Conservation (phyloP, 2,797 vertebrate species). For the Bryconaethiops microstoma region DNA sequence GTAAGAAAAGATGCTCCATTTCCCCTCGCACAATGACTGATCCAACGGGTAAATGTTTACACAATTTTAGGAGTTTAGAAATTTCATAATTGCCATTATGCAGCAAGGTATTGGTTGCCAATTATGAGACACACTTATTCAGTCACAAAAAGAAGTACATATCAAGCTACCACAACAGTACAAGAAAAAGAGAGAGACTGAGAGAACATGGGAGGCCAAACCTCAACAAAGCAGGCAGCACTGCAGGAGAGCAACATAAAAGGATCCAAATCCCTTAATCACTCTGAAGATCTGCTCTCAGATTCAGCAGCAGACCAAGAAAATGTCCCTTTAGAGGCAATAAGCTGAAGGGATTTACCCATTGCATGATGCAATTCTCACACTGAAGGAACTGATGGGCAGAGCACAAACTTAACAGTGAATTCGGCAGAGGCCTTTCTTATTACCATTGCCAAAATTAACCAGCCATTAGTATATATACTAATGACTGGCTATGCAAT, state of each 20-base stretch:
- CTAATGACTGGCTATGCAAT: no score
- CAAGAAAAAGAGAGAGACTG: background rate
- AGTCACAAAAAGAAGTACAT: background rate
- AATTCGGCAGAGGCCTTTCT: background rate
- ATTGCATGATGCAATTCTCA: slow-evolving; percentile 30
- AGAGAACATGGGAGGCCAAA: slow-evolving; percentile 25
- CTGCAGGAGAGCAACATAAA: slow-evolving; percentile 49
- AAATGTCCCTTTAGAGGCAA: slow-evolving; percentile 58
- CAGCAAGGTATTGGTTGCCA: no score
- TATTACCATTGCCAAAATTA: background rate
- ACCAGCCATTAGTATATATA: background rate
- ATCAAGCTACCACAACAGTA: slow-evolving; percentile 25
- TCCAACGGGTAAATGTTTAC: background rate
- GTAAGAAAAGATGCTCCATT: background rate
- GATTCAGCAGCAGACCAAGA: slow-evolving; percentile 52
- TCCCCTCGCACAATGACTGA: background rate
- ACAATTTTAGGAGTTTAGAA: no score
- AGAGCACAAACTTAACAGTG: background rate
- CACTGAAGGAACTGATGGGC: background rate
- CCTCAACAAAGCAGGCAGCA: slow-evolving; percentile 41
- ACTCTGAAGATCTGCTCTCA: slow-evolving; percentile 53
- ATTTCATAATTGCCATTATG: no score
- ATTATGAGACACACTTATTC: background rate
- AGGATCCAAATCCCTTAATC: slow-evolving; percentile 55
- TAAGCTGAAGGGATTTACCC: slow-evolving; percentile 34